Evolutionary conservation across 1,140 invertebrate species (phyloP).

Genomic region (Kradibia gibbosae): DNA sequence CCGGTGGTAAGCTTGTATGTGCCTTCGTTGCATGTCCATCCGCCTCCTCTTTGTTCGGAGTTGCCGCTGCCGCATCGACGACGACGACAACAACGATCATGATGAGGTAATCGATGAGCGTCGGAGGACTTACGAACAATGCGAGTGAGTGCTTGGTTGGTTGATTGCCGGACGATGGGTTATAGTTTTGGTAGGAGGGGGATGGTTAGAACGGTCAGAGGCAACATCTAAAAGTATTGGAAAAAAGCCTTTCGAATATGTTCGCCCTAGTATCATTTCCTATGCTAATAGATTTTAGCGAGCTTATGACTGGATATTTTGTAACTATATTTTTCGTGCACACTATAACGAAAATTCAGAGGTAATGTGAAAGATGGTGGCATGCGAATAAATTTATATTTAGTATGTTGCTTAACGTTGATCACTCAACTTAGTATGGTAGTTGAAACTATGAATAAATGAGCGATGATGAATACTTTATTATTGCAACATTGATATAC

Average conservation of each 20-base stretch:
- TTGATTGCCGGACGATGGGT: neutral
- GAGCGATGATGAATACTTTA: neutral
- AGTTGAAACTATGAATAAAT: neutral
- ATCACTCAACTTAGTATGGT: neutral
- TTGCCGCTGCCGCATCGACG: neutral
- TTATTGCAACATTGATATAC: neutral
- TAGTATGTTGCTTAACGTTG: neutral
- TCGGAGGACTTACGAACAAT: slow-evolving; percentile 31
- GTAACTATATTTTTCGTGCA: neutral
- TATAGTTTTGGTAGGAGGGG: neutral
- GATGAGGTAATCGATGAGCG: slow-evolving; percentile 46
- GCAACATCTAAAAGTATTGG: slow-evolving; percentile 2
- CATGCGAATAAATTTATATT: neutral
- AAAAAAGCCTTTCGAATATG: slow-evolving; percentile 16
- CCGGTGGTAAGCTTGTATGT: neutral
- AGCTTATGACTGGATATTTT: neutral
- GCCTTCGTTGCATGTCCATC: slow-evolving; percentile 9
- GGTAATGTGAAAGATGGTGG: neutral
- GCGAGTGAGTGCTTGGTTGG: neutral
- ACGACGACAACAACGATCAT: neutral
- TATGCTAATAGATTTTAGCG: neutral
- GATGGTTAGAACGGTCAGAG: neutral
- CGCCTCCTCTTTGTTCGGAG: slow-evolving; percentile 6
- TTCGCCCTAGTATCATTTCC: neutral
- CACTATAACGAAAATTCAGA: neutral